phyloP scores from a whole-genome alignment of 2,113 vertebrate species.

The Natator depressus region DNA sequence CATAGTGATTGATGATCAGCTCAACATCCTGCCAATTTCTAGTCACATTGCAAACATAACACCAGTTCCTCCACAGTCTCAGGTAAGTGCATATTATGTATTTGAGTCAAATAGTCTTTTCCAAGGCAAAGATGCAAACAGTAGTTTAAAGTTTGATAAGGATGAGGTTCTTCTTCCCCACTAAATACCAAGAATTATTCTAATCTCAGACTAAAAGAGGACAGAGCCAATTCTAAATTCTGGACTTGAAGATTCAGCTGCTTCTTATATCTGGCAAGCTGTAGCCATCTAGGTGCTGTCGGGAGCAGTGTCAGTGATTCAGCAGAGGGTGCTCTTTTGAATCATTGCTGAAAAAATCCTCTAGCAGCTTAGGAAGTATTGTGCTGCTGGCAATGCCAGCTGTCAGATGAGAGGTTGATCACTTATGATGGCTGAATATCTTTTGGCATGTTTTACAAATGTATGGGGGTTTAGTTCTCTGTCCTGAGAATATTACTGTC shows the following conservation, averaged over 20 bases:
- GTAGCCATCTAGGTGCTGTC: background rate
- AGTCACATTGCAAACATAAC: slow-evolving; percentile 90
- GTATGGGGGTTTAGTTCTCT: background rate
- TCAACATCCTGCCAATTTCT: slow-evolving; percentile 94
- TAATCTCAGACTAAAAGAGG: background rate
- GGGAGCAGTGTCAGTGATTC: background rate
- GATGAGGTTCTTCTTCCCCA: background rate
- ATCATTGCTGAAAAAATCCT: background rate
- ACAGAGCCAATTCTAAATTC: background rate
- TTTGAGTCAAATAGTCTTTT: accelerated
- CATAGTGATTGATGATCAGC: slow-evolving; percentile 95
- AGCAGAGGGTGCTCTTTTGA: background rate
- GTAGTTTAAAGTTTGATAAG: background rate
- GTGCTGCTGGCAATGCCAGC: background rate
- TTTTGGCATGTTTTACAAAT: background rate
- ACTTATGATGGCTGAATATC: background rate
- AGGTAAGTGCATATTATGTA: slow-evolving; percentile 71
- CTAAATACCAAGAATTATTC: background rate
- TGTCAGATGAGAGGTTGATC: background rate
- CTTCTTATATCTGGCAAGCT: background rate
- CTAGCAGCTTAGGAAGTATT: background rate
- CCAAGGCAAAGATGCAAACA: accelerated
- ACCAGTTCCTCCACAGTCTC: slow-evolving; percentile 86
- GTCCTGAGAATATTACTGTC: background rate
- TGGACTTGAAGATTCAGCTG: background rate